Base-by-base conservation (phyloP, 2,888 invertebrate species). In the Gryllus longicercus region DNA sequence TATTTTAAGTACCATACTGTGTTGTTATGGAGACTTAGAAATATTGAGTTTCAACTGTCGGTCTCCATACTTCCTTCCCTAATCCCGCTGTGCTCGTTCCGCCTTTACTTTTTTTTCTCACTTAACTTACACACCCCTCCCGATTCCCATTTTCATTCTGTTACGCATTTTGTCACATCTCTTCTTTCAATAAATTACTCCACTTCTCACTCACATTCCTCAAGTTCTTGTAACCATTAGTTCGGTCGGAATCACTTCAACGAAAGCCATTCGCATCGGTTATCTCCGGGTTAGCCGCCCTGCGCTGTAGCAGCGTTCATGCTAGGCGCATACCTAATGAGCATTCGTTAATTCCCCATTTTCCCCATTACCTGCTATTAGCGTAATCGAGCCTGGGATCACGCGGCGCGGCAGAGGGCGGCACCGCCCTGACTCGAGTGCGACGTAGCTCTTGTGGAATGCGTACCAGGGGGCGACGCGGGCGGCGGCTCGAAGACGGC, bases 291-390 rank as follows among this genome's bases (percentile, higher is more conserved):
- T 63, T 63, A 63, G 16, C 16, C 63, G 38, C 38, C 38, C 38
- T 38, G 5, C 38, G 16, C 14, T 63, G 63, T 63, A 16, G 63
- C n/a, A 63, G 63, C 14, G n/a, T 63, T n/a, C n/a, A 38, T 18
- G n/a, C 63, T 63, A 18, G 63, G 63, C 63, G 63, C 63, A 63
- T 63, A 63, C 16, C 63, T 63, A n/a, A 63, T 63, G 63, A 63
- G 63, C 63, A n/a, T 63, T 63, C 63, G 63, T 63, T 63, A 63
- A 63, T 63, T 63, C 63, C 63, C 63, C 63, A 63, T 63, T 63
- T 63, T 16, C 63, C 63, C n/a, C 63, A 63, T 63, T 63, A 63
- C 63, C 63, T n/a, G 63, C 63, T 63, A 63, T 63, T 63, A 63
- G 63, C 16, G 63, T 63, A 63, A 63, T 63, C 63, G 63, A 63